A percentile compares a stretch with the other conserved stretches of the same genome.
Conservation (phyloP, 2,888 invertebrate genomes). For the Tortrix viridana region DNA sequence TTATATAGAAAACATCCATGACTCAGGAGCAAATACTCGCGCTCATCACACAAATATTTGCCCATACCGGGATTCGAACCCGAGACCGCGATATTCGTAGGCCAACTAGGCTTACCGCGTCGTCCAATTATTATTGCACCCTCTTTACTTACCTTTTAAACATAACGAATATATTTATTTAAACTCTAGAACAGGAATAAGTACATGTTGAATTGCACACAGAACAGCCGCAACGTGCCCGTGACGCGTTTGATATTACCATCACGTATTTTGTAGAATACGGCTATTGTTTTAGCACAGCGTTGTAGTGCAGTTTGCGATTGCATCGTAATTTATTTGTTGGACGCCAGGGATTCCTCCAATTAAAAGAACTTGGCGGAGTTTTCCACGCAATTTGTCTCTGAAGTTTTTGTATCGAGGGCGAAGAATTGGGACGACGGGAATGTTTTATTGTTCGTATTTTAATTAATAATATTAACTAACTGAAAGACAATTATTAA, state of each 20-base stretch:
- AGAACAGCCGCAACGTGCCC: conserved; percentile 4
- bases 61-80: no score
- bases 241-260: conserved; percentile 12
- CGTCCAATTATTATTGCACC: no score
- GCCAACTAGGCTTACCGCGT: no score
- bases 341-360: conserved; percentile 45
- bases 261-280: conserved; percentile 17
- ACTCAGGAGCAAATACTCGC: no score
- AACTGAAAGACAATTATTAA: no score
- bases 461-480: not conserved
- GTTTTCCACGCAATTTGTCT: conserved; percentile 26
- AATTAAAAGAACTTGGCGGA: conserved; percentile 45
- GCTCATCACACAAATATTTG: no score
- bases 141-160: no score
- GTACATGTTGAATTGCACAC: not conserved
- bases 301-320: conserved; percentile 46
- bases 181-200: no score
- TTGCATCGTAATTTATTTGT: conserved; percentile 49
- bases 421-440: conserved; percentile 1
- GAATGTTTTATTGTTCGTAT: not conserved
- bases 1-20: no score
- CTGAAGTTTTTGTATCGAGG: conserved; percentile 22
- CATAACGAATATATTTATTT: no score
- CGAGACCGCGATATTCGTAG: no score
- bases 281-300: conserved; percentile 39